These are phyloP conservation scores for Dynastes hyllus DNA, from an alignment of 2,888 invertebrate genomes.

Conservation along the genomic window DNA sequence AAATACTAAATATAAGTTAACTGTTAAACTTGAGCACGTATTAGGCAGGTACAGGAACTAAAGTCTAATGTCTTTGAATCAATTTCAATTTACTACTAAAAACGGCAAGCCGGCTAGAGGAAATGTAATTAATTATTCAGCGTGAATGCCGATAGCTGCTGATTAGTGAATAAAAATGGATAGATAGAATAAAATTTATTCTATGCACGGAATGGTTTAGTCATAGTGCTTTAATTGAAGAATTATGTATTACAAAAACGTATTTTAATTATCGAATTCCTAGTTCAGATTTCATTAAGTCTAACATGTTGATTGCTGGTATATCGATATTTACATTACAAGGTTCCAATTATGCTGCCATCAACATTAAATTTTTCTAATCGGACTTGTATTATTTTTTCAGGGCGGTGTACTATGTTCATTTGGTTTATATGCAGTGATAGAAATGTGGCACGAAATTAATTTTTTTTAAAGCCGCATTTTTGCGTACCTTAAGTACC, in stretches of 20 bases:
- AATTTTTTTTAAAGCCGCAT: no score
- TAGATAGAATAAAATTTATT: conserved; percentile 32
- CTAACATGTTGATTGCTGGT: not conserved
- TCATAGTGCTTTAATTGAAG: not conserved
- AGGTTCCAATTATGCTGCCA: not conserved
- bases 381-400: no score
- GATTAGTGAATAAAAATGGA: conserved; percentile 25
- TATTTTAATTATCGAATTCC: conserved; percentile 21
- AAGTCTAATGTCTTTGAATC: conserved; percentile 18
- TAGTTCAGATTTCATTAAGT: conserved; percentile 5
- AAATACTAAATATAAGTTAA: conserved; percentile 15
- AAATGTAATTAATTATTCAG: conserved; percentile 43
- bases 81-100: conserved; percentile 28
- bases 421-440: no score
- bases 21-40: conserved; percentile 13
- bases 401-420: no score
- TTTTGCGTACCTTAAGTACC: no score
- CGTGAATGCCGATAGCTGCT: conserved; percentile 34
- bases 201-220: conserved; percentile 6
- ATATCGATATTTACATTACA: not conserved
- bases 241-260: conserved; percentile 13
- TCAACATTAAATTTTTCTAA: not conserved
- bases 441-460: no score
- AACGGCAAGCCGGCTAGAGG: conserved; percentile 22
- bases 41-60: conserved; percentile 27